phyloP scores from a whole-genome alignment of 23 tunicate species.

The Botrylloides violaceus region DNA sequence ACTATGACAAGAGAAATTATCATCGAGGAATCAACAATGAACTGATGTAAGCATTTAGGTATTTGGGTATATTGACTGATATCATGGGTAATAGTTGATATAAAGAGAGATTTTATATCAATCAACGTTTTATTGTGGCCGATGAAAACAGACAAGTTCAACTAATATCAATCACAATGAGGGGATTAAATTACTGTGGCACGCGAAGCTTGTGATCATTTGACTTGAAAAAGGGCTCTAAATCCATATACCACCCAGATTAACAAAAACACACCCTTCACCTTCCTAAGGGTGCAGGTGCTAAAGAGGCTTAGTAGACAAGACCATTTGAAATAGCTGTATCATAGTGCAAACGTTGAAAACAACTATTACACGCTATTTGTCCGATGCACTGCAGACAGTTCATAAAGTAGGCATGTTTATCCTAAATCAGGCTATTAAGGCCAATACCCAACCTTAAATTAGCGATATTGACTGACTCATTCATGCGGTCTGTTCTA shows the following conservation, averaged over 20 bases:
- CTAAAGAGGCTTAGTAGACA: too few relatives aligned
- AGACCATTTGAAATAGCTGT: too few relatives aligned
- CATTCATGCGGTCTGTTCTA: not conserved
- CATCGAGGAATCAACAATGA: too few relatives aligned
- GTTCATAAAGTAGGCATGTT: not conserved
- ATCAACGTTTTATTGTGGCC: too few relatives aligned
- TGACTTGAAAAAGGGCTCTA: not conserved
- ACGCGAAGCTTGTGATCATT: not conserved
- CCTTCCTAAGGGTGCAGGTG: not conserved
- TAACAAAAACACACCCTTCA: not conserved
- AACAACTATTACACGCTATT: not conserved
- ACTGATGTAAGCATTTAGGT: too few relatives aligned
- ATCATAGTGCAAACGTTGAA: too few relatives aligned
- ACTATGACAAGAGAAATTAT: too few relatives aligned
- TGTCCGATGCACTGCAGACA: not conserved
- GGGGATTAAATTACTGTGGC: constrained; percentile 1
- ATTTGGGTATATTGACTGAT: too few relatives aligned
- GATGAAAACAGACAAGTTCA: too few relatives aligned
- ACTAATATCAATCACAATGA: not conserved
- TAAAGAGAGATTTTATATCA: too few relatives aligned
- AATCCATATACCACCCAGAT: not conserved
- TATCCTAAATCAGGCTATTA: not conserved
- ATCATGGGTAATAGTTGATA: too few relatives aligned
- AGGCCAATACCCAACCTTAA: too few relatives aligned
- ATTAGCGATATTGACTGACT: not conserved